Conservation (phyloP, 2,797 vertebrate genomes). For the Gymnoscopelus braueri region DNA sequence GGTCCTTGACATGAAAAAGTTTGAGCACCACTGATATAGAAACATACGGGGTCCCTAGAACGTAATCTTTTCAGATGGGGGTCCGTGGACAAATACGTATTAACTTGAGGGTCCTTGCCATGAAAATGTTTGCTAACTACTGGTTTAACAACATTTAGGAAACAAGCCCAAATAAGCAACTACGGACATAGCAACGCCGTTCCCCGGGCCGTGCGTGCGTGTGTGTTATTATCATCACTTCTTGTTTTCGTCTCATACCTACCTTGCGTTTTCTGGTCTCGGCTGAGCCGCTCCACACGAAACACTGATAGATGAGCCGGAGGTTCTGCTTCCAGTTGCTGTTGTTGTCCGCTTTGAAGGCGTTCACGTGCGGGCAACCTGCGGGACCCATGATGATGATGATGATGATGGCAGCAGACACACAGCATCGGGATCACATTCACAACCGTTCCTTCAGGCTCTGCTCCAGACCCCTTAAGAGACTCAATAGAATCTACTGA, state of each 20-base stretch:
- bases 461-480: not conserved
- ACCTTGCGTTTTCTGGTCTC: constrained; percentile 98
- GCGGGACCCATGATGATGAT: constrained; percentile 87
- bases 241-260: constrained; percentile 46
- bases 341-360: constrained; percentile 90
- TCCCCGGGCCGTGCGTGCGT: too few species aligned
- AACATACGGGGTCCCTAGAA: too few species aligned
- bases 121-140: too few species aligned
- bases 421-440: too few species aligned
- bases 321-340: constrained; percentile 99
- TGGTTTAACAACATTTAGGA: too few species aligned
- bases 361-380: constrained; percentile 94
- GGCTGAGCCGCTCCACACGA: constrained; percentile 95
- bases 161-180: too few species aligned
- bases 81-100: too few species aligned
- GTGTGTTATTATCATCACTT: not conserved
- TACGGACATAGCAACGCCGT: too few species aligned
- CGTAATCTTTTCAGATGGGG: too few species aligned
- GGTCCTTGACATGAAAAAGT: too few species aligned
- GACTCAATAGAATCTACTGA: constrained; percentile 59
- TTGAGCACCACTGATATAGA: too few species aligned
- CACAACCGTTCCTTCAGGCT: constrained; percentile 38
- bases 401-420: constrained; percentile 51
- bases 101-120: too few species aligned
- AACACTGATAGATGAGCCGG: constrained; percentile 95